Evolutionary conservation across 2,113 vertebrate species (phyloP).

Genomic region (Nansenia antarctica): DNA sequence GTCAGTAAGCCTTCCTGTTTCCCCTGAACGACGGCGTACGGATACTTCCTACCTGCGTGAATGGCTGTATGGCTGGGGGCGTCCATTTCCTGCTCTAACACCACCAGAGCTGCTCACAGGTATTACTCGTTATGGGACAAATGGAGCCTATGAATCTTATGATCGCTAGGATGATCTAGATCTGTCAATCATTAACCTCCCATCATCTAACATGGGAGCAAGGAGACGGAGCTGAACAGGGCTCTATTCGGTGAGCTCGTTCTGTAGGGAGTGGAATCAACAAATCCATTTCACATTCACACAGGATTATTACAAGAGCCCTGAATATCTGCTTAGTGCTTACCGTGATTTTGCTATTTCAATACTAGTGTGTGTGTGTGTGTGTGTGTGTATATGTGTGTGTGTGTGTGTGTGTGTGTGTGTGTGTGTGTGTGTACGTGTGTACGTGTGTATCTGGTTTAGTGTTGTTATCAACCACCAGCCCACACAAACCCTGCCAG

Average conservation of each 20-base stretch:
- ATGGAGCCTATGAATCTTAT: conserved; percentile 18
- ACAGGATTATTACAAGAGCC: neutral
- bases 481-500: conserved; percentile 16
- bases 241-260: neutral
- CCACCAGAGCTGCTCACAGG: conserved; percentile 19
- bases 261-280: too few species aligned
- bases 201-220: conserved; percentile 12
- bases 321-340: neutral
- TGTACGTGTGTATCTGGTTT: neutral
- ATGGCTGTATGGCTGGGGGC: conserved; percentile 33
- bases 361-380: too few species aligned
- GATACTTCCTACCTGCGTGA: conserved; percentile 52
- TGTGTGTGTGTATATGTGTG: neutral
- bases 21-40: conserved; percentile 32
- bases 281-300: neutral
- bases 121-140: conserved; percentile 27
- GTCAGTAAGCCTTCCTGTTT: conserved; percentile 73
- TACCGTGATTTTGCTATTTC: neutral
- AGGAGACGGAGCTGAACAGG: neutral
- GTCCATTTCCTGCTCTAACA: conserved; percentile 26
- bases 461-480: conserved; percentile 5
- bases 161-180: neutral
- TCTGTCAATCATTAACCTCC: conserved; percentile 11
- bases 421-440: neutral
- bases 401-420: conserved; percentile 3